Percentiles rank a stretch among this genome's conserved stretches.
Evolutionary conservation across 2,797 vertebrate species (phyloP).

Genomic region (Pseudochirops corinnae): DNA sequence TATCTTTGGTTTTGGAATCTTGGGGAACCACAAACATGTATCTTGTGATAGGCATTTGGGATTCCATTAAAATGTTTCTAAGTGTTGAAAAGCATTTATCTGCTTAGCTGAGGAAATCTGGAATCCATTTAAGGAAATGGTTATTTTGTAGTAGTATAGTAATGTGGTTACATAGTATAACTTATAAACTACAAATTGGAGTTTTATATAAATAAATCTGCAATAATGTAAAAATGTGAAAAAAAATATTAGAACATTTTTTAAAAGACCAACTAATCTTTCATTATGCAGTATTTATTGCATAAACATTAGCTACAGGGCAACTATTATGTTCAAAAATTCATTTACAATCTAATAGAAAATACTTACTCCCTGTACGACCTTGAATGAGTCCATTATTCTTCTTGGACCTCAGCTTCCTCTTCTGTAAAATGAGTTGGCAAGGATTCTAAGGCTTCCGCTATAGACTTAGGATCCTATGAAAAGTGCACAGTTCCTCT

Average conservation of each 20-base stretch:
- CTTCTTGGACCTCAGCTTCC: neutral
- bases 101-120: conserved; percentile 19
- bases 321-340: neutral
- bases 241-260: neutral
- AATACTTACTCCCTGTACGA: neutral
- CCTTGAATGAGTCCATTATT: neutral
- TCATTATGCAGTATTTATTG: neutral
- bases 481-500: neutral
- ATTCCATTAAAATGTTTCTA: conserved; percentile 26
- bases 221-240: conserved; percentile 72
- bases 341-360: neutral
- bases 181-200: conserved; percentile 51
- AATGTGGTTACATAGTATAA: conserved; percentile 29
- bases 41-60: conserved; percentile 58
- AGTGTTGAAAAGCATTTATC: conserved; percentile 68
- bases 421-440: neutral
- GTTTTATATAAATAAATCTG: conserved; percentile 58
- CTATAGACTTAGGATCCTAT: neutral
- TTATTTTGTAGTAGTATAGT: conserved; percentile 74
- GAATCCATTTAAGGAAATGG: conserved; percentile 62
- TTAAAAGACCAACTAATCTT: neutral
- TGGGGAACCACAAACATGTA: conserved; percentile 49
- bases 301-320: neutral
- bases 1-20: conserved; percentile 58
- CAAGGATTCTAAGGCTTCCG: neutral